Evolutionary conservation across 2,113 vertebrate species (phyloP), one percentile per base, ranked within the genome.

Genomic region (Salvelinus sp.): DNA sequence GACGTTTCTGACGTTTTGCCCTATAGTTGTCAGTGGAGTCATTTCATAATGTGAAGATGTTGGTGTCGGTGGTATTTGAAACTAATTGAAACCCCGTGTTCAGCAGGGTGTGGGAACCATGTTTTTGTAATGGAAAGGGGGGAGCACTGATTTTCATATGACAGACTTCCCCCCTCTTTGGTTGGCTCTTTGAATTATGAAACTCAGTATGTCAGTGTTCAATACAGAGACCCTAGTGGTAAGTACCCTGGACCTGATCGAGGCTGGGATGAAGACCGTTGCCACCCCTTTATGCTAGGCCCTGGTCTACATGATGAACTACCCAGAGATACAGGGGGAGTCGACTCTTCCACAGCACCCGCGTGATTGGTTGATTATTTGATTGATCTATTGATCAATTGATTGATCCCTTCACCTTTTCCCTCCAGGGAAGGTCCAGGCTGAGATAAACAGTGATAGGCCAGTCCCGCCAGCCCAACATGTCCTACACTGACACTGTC

Each of bases 221-320:
- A 91, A 92, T 0, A 87, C 92, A 2, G 93, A 92, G 16, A 92
- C 94, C 60, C 54, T 96, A 74, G 73, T 93, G 2, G 85, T 95
- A 60, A 95, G 93, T 69, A 89, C 82, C 4, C 92, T 97, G 0
- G 97, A 98, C 86, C 91, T 98, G 82, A 87, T 97, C 58, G 95
- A 97, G 87, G 97, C 96, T 0, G 97, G 96, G 3, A 97, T 96
- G 2, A 97, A 98, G 90, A 92, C 96, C 9, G 80, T 89, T 0
- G 90, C 96, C 0, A 94, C 92, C 23, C 97, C 95, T 0, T 82
- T 98, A 74, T 95, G 96, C 73, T 98, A 96, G 97, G 92, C 88
- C 2, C 82, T 96, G 2, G 80, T 97, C 3, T 94, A 91, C 81
- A 95, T 97, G 94, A 91, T 94, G 85, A 93, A 92, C 82, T 93